These are phyloP conservation scores for Tribolium castaneum DNA, from an alignment of 1,140 invertebrate species.

Conservation along the genomic window DNA sequence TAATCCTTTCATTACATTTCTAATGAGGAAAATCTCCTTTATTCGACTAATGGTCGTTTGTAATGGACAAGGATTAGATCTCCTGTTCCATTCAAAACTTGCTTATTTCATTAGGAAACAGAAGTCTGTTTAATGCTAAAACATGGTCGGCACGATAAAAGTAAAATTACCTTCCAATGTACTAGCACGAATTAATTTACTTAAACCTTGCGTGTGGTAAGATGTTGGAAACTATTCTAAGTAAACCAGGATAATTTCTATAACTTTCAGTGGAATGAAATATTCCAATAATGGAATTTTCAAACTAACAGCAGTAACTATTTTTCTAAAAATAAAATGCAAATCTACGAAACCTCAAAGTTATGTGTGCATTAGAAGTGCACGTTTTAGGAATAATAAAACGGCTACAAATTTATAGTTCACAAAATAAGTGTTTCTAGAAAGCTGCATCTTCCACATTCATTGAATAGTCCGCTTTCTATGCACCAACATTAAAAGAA, in stretches of 20 bases:
- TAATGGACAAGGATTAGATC: not conserved
- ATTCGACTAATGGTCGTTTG: constrained; percentile 9
- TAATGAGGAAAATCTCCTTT: constrained; percentile 25
- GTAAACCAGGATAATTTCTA: not conserved
- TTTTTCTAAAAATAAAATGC: not conserved
- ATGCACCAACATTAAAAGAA: not conserved
- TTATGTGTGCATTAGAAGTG: not conserved
- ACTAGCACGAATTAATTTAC: constrained; percentile 21
- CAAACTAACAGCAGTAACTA: not conserved
- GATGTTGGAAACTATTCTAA: constrained; percentile 5
- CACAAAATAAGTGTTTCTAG: not conserved
- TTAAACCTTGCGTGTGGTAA: constrained; percentile 10
- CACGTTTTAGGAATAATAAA: not conserved
- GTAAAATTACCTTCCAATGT: constrained; percentile 33
- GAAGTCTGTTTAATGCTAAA: constrained; percentile 24
- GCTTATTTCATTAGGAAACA: not conserved
- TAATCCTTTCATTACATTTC: constrained; percentile 3
- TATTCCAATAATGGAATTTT: not conserved
- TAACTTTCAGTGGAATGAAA: not conserved
- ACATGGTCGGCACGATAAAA: constrained; percentile 39
- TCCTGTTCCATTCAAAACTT: constrained; percentile 3
- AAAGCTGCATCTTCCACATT: not conserved
- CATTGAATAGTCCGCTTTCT: not conserved
- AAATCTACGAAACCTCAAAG: not conserved
- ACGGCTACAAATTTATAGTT: not conserved